Percentiles rank a stretch among this genome's conserved stretches.
phyloP scores from a whole-genome alignment of 1,140 invertebrate genomes.

The Lethocerus indicus region DNA sequence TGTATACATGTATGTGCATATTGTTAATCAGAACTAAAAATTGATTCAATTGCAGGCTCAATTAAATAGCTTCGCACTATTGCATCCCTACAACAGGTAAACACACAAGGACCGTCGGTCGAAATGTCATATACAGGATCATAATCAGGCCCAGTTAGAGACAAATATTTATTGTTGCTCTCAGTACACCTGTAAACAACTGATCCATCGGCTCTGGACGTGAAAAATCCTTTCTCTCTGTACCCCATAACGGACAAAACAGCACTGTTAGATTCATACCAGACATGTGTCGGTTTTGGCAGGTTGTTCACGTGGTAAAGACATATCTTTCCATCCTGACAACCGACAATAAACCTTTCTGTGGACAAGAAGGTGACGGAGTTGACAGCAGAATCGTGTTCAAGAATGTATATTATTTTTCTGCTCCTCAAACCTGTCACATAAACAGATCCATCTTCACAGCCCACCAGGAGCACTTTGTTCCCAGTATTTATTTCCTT shows the following conservation, averaged over 20 bases:
- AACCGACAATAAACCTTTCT: slow-evolving; percentile 27
- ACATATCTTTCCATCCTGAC: slow-evolving; percentile 31
- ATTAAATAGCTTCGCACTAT: slow-evolving; percentile 39
- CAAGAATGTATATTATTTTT: slow-evolving; percentile 25
- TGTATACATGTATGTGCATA: too few species aligned
- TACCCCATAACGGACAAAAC: slow-evolving; percentile 25
- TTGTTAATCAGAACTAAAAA: too few species aligned
- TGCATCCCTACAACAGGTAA: slow-evolving; percentile 35
- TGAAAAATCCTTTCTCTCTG: slow-evolving; percentile 25
- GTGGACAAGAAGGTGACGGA: slow-evolving; percentile 25
- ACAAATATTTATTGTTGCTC: slow-evolving; percentile 26
- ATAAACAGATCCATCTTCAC: slow-evolving; percentile 40
- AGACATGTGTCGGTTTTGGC: slow-evolving; percentile 21
- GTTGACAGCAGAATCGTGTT: slow-evolving; percentile 32
- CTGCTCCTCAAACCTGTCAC: slow-evolving; percentile 36
- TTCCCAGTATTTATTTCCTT: slow-evolving; percentile 43
- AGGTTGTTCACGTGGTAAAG: slow-evolving; percentile 24
- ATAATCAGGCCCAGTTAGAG: slow-evolving; percentile 48
- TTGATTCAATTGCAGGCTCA: too few species aligned
- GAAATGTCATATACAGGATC: slow-evolving; percentile 41
- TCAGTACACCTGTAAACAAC: slow-evolving; percentile 26
- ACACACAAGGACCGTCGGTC: slow-evolving; percentile 33
- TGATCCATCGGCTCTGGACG: slow-evolving; percentile 38
- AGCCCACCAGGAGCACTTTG: slow-evolving; percentile 41
- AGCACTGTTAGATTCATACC: slow-evolving; percentile 30